These are phyloP conservation scores for Caenorhabditis angaria DNA, from an alignment of 2,888 invertebrate genomes.

Conservation along the genomic window DNA sequence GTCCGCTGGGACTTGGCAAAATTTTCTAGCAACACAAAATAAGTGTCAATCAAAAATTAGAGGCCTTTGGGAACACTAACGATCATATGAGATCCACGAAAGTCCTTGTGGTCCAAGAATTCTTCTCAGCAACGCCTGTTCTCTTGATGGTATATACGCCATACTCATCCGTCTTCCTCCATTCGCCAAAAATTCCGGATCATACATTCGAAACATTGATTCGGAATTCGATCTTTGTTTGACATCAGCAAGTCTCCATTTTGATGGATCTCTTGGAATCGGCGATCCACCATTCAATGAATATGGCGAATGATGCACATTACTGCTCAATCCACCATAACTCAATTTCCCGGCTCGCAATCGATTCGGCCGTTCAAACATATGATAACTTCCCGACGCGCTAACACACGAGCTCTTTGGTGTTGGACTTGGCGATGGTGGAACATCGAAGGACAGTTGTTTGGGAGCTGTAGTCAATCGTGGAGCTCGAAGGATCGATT, in stretches of 20 bases:
- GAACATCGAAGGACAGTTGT: conserved; percentile 55
- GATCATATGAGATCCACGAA: conserved; percentile 52
- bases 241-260: conserved; percentile 41
- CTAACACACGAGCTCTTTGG: conserved; percentile 43
- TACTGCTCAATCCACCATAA: conserved; percentile 24
- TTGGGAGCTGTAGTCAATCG: conserved; percentile 40
- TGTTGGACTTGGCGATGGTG: conserved; percentile 42
- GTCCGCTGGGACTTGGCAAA: too few relatives aligned
- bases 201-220: conserved; percentile 49
- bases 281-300: conserved; percentile 13
- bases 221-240: conserved; percentile 54
- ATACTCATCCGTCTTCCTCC: conserved; percentile 50
- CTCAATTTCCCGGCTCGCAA: conserved; percentile 26
- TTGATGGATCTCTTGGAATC: conserved; percentile 37
- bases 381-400: conserved; percentile 43
- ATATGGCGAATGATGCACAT: not conserved
- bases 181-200: conserved; percentile 36
- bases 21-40: too few relatives aligned
- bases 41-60: too few relatives aligned
- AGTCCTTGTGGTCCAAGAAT: conserved; percentile 66
- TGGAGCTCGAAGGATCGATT: conserved; percentile 40
- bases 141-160: conserved; percentile 56
- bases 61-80: too few relatives aligned
- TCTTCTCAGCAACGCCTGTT: conserved; percentile 61
- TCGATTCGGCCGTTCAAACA: conserved; percentile 44